Conservation (phyloP, 2,797 vertebrate genomes). For the Miichthys miiuy region DNA sequence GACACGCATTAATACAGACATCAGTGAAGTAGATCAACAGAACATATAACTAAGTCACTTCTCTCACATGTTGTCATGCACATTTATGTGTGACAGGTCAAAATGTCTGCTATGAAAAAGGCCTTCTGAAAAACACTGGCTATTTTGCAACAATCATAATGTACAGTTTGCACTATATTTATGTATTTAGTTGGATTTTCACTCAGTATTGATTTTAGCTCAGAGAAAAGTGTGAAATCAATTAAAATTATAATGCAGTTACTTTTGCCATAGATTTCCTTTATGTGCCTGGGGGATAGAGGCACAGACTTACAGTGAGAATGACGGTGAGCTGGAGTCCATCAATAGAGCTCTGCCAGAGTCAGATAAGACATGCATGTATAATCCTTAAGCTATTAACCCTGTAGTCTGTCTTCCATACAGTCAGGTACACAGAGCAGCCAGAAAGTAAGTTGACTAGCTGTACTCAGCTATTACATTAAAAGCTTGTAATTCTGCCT, state of each 20-base stretch:
- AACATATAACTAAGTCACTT: too few species aligned
- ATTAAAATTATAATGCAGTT: constrained; percentile 1
- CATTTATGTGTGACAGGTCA: neutral
- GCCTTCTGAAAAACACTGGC: neutral
- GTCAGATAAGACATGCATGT: constrained; percentile 61
- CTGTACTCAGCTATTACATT: constrained; percentile 1
- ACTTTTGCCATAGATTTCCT: neutral
- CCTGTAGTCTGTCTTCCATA: constrained; percentile 25
- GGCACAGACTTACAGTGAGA: neutral
- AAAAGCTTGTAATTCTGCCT: constrained; percentile 2
- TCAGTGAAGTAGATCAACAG: too few species aligned
- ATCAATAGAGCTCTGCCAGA: constrained; percentile 41
- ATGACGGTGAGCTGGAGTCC: constrained; percentile 5
- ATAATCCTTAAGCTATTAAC: constrained; percentile 47
- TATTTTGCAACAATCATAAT: neutral
- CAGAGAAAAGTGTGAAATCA: constrained; percentile 13
- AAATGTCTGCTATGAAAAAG: constrained; percentile 3
- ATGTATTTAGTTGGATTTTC: neutral
- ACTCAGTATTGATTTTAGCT: neutral
- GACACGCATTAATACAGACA: neutral
- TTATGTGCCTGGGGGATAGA: neutral
- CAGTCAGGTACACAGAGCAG: neutral
- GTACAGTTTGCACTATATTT: neutral
- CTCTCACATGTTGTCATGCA: neutral
- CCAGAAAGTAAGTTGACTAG: constrained; percentile 13